Evolutionary conservation across 2,113 vertebrate genomes (phyloP).

Genomic region (Nanorana parkeri): DNA sequence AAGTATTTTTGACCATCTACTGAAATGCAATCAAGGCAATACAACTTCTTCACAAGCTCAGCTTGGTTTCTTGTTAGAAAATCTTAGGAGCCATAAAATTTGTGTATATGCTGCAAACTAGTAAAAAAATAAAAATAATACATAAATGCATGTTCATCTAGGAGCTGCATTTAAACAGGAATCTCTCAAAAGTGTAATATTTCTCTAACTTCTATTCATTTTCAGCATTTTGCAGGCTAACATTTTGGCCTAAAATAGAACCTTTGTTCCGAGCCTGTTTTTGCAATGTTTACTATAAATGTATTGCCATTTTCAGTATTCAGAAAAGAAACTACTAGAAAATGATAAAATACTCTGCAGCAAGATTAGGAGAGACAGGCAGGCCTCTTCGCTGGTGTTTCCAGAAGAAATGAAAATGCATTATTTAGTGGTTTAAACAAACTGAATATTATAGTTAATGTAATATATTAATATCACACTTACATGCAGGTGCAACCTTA

Average conservation of each 20-base stretch:
- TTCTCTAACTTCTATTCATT: neutral
- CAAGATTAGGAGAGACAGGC: neutral
- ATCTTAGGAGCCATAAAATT: neutral
- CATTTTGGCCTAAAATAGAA: neutral
- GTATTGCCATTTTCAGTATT: neutral
- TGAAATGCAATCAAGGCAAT: constrained; percentile 39
- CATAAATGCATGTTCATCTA: neutral
- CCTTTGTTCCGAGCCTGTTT: neutral
- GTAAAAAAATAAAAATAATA: too few species aligned
- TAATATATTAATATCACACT: too few species aligned
- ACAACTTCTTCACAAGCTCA: constrained; percentile 55
- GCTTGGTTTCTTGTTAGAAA: constrained; percentile 44
- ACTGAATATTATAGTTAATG: neutral
- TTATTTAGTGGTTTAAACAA: neutral
- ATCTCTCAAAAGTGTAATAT: neutral
- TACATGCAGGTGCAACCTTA: too few species aligned
- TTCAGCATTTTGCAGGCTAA: neutral
- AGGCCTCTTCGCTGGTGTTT: neutral
- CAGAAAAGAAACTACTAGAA: neutral
- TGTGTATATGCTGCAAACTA: neutral
- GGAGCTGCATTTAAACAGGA: neutral
- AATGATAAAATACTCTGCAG: neutral
- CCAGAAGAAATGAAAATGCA: neutral
- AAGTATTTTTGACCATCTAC: constrained; percentile 25
- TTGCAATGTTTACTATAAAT: neutral